Evolutionary conservation across 2,888 invertebrate genomes (phyloP).

Genomic region (Parnassius mnemosyne): DNA sequence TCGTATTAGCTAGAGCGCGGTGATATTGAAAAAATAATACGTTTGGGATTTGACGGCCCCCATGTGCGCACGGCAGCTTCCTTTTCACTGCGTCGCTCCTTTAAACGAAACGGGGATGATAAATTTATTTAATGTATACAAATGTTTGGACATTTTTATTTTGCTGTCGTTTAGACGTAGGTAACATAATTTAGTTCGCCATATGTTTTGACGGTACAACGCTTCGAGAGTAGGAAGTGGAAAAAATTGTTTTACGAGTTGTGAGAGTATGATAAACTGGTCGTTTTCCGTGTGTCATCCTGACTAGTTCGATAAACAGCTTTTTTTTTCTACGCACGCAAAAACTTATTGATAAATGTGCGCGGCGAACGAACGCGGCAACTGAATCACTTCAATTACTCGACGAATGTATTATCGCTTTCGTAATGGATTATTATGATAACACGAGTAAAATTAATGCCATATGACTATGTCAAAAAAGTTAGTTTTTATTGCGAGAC

Average conservation of each 20-base stretch:
- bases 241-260: conserved; percentile 76
- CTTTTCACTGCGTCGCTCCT: conserved; percentile 60
- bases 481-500: conserved; percentile 3
- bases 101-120: conserved; percentile 75
- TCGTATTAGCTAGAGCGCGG: conserved; percentile 71
- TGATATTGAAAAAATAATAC: conserved; percentile 79
- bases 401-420: conserved; percentile 21
- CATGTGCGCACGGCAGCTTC: conserved; percentile 76
- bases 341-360: conserved; percentile 53
- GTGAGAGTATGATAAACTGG: conserved; percentile 69
- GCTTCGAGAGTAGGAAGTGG: conserved; percentile 73
- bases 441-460: conserved; percentile 7
- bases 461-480: conserved; percentile 4
- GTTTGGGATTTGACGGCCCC: conserved; percentile 77
- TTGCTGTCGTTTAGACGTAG: conserved; percentile 76
- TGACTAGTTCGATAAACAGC: conserved; percentile 49
- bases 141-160: conserved; percentile 81
- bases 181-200: conserved; percentile 79
- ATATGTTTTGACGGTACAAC: conserved; percentile 73
- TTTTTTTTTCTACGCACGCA: conserved; percentile 53
- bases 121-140: conserved; percentile 81
- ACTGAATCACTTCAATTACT: conserved; percentile 44
- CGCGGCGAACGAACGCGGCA: conserved; percentile 43
- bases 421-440: conserved; percentile 19
- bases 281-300: conserved; percentile 53